Conservation (phyloP, 2,797 vertebrate genomes). For the Sternotherus odoratus region DNA sequence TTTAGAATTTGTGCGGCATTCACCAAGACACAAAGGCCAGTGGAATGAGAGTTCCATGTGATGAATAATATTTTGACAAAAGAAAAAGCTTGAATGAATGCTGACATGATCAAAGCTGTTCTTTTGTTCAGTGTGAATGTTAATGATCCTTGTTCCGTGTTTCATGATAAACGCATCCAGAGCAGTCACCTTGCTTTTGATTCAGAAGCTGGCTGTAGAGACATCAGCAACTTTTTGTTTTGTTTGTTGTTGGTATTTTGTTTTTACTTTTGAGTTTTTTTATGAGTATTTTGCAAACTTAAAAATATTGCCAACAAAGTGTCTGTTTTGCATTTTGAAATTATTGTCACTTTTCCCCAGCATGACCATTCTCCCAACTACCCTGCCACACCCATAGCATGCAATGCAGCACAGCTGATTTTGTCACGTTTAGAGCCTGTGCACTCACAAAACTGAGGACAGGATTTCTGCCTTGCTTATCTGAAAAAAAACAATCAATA, state of each 20-base stretch:
- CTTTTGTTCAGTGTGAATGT: background rate
- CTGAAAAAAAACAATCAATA: background rate
- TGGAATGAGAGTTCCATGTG: background rate
- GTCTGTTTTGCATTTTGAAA: background rate
- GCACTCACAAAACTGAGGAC: background rate
- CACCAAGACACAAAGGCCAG: background rate
- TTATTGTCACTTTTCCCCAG: background rate
- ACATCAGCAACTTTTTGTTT: background rate
- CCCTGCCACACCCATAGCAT: background rate
- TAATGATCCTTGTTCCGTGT: background rate
- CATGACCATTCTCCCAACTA: background rate
- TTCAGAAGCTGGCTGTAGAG: background rate
- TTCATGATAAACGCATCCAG: background rate
- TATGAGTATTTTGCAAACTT: background rate
- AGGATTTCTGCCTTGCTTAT: background rate
- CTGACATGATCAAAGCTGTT: background rate
- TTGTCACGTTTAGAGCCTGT: background rate
- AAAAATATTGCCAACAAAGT: background rate
- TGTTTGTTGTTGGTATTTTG: background rate
- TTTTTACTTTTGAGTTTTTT: background rate
- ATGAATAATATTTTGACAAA: accelerated
- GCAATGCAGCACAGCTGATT: background rate
- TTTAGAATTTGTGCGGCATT: background rate
- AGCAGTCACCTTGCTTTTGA: background rate
- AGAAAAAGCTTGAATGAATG: background rate